These are phyloP conservation scores for Smithornis capensis DNA, from an alignment of 2,113 vertebrate genomes.

Conservation along the genomic window DNA sequence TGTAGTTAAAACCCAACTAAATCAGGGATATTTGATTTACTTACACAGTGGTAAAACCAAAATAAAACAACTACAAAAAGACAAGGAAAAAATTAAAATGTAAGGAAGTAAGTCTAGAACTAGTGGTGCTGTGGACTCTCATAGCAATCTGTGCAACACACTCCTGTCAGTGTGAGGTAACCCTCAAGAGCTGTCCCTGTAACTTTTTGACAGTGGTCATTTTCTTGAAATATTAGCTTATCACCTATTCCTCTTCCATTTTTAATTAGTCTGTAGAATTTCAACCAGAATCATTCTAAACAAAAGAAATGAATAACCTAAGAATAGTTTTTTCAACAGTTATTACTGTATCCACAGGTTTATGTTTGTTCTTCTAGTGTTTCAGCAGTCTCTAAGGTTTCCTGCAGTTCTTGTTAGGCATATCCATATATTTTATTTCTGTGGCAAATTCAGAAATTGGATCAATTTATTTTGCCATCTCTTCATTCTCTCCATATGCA, in stretches of 20 bases:
- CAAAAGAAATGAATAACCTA: neutral
- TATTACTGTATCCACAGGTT: neutral
- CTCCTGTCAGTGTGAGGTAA: rapidly evolving
- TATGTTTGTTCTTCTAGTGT: neutral
- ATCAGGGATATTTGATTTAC: neutral
- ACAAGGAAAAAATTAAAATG: neutral
- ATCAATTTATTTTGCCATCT: neutral
- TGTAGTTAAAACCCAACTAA: neutral
- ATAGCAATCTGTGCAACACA: neutral
- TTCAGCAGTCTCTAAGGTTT: neutral
- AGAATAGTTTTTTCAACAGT: neutral
- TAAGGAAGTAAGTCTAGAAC: neutral
- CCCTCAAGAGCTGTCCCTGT: neutral
- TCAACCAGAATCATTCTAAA: neutral
- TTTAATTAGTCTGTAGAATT: neutral
- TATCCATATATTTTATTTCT: neutral
- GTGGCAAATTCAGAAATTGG: neutral
- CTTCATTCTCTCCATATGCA: neutral
- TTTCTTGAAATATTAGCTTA: neutral
- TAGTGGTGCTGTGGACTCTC: neutral
- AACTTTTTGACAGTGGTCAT: neutral
- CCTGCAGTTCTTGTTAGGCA: neutral
- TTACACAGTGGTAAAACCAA: neutral
- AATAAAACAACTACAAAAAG: no score
- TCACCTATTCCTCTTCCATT: neutral